phyloP scores from a whole-genome alignment of 37 sponge, comb jelly and placozoan genomes.

The Spongilla lacustris region DNA sequence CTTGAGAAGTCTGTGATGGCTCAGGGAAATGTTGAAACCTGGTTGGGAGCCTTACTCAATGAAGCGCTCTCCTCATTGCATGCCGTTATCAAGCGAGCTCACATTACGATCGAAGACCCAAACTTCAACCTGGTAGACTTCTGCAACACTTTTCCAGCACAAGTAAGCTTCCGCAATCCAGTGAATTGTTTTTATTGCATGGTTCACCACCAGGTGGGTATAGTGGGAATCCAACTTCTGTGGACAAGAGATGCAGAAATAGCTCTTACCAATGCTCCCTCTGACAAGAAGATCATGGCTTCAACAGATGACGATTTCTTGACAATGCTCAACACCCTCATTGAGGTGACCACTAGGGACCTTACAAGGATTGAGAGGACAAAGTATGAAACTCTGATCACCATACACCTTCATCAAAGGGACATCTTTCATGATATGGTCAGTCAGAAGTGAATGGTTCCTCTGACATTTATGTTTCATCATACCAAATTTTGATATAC shows the following conservation, averaged over 20 bases:
- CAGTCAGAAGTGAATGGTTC: neutral
- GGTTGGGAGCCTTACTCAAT: slow-evolving; percentile 86
- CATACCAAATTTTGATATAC: neutral
- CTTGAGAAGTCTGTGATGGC: slow-evolving; percentile 96
- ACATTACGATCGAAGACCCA: slow-evolving; percentile 83
- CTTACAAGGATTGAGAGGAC: slow-evolving; percentile 88
- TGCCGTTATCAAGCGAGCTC: slow-evolving; percentile 77
- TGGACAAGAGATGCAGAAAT: slow-evolving; percentile 90
- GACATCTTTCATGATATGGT: slow-evolving; percentile 98
- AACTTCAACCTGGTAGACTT: slow-evolving; percentile 93
- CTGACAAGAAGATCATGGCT: slow-evolving; percentile 93
- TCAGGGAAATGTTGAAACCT: slow-evolving; percentile 93
- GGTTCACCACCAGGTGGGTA: slow-evolving; percentile 66
- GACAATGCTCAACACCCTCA: slow-evolving; percentile 85
- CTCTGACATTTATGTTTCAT: neutral
- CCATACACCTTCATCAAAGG: slow-evolving; percentile 98
- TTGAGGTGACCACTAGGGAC: slow-evolving; percentile 89
- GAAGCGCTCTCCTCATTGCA: slow-evolving; percentile 77
- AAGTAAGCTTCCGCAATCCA: slow-evolving; percentile 43
- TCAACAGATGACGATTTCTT: slow-evolving; percentile 86
- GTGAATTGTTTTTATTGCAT: neutral
- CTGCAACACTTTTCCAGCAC: slow-evolving; percentile 87
- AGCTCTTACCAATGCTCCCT: slow-evolving; percentile 84
- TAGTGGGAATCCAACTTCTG: slow-evolving; percentile 92
- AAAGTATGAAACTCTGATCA: slow-evolving; percentile 96